A percentile compares a stretch with the other conserved stretches of the same genome.
phyloP scores from a whole-genome alignment of 2,113 vertebrate genomes.

The Cranoglanis bouderius region DNA sequence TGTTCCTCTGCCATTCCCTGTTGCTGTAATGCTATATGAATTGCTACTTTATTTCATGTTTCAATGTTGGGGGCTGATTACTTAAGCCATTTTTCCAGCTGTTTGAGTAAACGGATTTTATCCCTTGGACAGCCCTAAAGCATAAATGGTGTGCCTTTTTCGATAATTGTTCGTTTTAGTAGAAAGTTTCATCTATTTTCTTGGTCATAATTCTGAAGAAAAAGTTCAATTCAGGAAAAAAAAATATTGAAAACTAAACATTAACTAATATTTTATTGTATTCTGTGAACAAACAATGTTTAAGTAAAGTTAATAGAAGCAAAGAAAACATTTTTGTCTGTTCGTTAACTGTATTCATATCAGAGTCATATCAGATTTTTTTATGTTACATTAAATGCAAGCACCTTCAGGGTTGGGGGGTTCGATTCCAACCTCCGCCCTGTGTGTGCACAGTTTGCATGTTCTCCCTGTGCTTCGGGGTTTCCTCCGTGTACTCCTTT shows the following conservation, averaged over 20 bases:
- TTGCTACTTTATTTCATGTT: conserved; percentile 49
- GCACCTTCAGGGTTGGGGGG: no score
- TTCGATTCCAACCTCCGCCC: no score
- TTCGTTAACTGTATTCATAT: background rate
- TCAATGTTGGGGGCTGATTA: conserved; percentile 8
- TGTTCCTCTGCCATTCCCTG: conserved; percentile 43
- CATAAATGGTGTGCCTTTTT: background rate
- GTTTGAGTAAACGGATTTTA: conserved; percentile 15
- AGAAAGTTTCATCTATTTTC: background rate
- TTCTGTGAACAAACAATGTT: background rate
- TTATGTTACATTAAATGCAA: background rate
- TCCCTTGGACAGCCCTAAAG: background rate
- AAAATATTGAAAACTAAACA: background rate
- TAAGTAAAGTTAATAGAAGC: background rate
- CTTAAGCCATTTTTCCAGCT: conserved; percentile 2
- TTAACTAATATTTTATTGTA: background rate
- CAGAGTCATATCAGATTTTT: background rate
- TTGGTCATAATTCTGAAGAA: background rate
- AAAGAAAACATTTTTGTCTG: background rate
- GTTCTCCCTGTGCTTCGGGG: no score
- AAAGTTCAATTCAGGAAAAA: background rate
- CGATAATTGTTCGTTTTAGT: background rate
- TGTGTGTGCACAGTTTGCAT: no score
- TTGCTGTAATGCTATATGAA: conserved; percentile 51
- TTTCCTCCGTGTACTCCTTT: no score